Evolutionary conservation across 2,797 vertebrate species (phyloP).

Genomic region (Orientallactaga sibirica): DNA sequence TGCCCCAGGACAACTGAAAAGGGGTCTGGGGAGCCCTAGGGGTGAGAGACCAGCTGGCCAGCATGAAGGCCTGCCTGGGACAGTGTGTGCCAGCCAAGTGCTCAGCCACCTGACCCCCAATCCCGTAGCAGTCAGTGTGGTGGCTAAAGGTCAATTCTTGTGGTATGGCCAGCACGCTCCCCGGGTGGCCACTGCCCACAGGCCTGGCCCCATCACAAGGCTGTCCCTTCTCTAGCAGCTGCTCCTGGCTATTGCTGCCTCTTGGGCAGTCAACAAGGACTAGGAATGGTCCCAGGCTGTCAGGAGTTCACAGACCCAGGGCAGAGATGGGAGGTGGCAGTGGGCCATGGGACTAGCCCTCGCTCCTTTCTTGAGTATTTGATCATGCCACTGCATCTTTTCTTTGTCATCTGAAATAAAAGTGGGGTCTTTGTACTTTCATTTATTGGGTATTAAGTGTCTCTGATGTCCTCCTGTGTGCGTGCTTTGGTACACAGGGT

Average conservation of each 20-base stretch:
- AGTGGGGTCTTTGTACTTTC: not conserved
- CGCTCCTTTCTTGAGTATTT: not conserved
- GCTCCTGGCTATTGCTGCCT: constrained; percentile 2
- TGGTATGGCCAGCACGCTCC: not conserved
- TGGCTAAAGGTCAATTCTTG: not conserved
- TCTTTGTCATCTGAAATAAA: constrained; percentile 38
- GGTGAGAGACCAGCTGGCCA: not conserved
- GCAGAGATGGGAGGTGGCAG: not conserved
- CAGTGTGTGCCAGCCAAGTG: not conserved
- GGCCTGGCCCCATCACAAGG: not conserved
- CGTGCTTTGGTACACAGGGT: not conserved
- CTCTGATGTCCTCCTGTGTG: not conserved
- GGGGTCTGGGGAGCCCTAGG: not conserved
- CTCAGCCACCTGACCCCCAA: not conserved
- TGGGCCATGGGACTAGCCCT: not conserved
- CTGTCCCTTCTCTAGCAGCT: not conserved
- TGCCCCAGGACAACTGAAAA: not conserved
- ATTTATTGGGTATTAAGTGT: not conserved
- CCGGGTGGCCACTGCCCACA: not conserved
- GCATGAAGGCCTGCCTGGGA: not conserved
- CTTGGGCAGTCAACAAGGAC: not conserved
- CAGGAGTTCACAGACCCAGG: constrained; percentile 21
- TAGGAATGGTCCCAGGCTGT: not conserved
- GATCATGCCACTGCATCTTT: not conserved
- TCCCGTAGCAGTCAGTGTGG: not conserved